These are phyloP conservation scores for Acropora yongei DNA, from an alignment of 64 coral and sea anemone species.

Conservation along the genomic window DNA sequence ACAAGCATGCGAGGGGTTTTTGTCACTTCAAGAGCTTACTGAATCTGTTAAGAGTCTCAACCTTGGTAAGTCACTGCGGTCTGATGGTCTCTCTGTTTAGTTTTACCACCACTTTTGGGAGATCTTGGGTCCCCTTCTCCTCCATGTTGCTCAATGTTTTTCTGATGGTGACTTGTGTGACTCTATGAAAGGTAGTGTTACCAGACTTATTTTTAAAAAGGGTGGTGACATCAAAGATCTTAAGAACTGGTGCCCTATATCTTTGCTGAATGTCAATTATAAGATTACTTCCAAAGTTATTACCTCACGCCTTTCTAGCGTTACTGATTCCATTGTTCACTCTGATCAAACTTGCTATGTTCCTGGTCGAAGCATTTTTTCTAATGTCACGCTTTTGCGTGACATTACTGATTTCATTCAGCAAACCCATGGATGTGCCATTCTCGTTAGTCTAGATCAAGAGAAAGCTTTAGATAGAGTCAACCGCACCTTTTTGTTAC, in stretches of 20 bases:
- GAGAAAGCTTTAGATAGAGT: neutral
- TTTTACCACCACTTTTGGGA: conserved; percentile 50
- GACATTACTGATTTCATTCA: neutral
- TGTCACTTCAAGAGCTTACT: neutral
- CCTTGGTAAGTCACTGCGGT: neutral
- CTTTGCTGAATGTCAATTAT: neutral
- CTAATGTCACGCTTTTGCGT: neutral
- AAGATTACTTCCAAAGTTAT: neutral
- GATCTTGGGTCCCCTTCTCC: neutral
- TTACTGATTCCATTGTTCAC: neutral
- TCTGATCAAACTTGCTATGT: neutral
- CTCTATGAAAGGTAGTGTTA: conserved; percentile 5
- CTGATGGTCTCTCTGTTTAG: conserved; percentile 49
- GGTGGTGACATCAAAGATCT: neutral
- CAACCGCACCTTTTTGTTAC: neutral
- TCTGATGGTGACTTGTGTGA: neutral
- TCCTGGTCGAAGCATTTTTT: neutral
- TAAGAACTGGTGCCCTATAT: neutral
- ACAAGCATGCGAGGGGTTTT: neutral
- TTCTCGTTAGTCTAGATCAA: neutral
- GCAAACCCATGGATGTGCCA: neutral
- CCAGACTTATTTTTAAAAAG: neutral
- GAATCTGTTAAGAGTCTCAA: neutral
- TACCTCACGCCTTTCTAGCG: neutral
- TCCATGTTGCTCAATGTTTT: neutral